A percentile compares a stretch with the other conserved stretches of the same genome.
These are phyloP conservation scores for Argyra leucocephala DNA, from an alignment of 2,888 invertebrate species.

Conservation along the genomic window DNA sequence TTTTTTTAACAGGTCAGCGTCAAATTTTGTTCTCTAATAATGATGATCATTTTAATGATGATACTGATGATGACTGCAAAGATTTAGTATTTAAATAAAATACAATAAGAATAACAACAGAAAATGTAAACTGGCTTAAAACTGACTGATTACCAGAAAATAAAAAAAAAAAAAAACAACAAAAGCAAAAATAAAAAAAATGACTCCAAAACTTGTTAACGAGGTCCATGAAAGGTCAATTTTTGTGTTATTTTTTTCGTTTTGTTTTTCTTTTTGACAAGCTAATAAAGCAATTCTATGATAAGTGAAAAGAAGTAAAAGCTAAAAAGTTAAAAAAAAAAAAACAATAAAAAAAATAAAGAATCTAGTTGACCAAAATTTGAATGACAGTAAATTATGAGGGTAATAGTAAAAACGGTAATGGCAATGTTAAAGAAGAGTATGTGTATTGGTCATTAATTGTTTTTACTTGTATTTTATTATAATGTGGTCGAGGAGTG, in stretches of 20 bases:
- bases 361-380: slow-evolving; percentile 3
- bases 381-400: slow-evolving; percentile 6
- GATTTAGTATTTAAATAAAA: too few relatives aligned
- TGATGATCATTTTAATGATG: too few relatives aligned
- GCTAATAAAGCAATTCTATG: not conserved
- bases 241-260: not conserved
- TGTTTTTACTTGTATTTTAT: not conserved
- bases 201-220: slow-evolving; percentile 1
- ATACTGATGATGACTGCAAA: too few relatives aligned
- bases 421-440: not conserved
- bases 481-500: not conserved
- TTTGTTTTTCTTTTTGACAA: not conserved
- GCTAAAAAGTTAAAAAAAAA: too few relatives aligned
- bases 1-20: too few relatives aligned
- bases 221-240: slow-evolving; percentile 4
- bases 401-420: not conserved
- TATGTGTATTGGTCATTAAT: not conserved
- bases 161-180: not conserved
- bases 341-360: too few relatives aligned
- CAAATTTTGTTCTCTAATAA: too few relatives aligned
- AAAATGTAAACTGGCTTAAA: not conserved
- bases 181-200: not conserved
- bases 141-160: not conserved
- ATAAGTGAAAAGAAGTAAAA: slow-evolving; percentile 5
- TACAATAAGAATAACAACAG: too few relatives aligned